Conservation (phyloP, 2,113 vertebrate species). For the Parus major region DNA sequence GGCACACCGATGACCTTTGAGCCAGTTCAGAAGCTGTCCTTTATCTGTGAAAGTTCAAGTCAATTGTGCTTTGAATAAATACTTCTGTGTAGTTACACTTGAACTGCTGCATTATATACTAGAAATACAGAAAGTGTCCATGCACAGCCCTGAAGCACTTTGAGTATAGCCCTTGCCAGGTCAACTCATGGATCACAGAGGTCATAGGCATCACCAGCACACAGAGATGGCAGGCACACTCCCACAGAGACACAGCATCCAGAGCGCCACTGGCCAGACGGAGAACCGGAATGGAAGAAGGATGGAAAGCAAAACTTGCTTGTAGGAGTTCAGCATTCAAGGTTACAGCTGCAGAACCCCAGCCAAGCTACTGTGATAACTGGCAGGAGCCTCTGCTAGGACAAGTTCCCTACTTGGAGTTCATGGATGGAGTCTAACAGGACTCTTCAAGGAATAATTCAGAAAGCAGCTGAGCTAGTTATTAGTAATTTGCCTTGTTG, state of each 20-base stretch:
- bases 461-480: conserved; percentile 1
- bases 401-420: neutral
- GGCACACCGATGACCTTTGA: conserved; percentile 38
- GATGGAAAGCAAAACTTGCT: conserved; percentile 14
- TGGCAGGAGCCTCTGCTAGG: neutral
- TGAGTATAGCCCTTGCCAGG: conserved; percentile 47
- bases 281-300: neutral
- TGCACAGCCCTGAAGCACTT: conserved; percentile 57
- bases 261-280: neutral
- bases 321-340: neutral
- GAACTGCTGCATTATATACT: conserved; percentile 26
- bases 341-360: conserved; percentile 6
- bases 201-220: conserved; percentile 3
- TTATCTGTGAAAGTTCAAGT: conserved; percentile 56
- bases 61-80: conserved; percentile 63
- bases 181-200: neutral
- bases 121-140: conserved; percentile 42
- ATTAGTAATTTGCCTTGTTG: neutral
- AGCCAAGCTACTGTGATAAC: neutral
- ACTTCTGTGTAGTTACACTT: conserved; percentile 15
- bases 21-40: conserved; percentile 54
- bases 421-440: neutral
- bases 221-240: conserved; percentile 19
- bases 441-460: neutral
- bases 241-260: conserved; percentile 27